Evolutionary conservation across 1,140 invertebrate species (phyloP), one percentile per base, ranked within the genome.

Genomic region (Theocolax elegans): DNA sequence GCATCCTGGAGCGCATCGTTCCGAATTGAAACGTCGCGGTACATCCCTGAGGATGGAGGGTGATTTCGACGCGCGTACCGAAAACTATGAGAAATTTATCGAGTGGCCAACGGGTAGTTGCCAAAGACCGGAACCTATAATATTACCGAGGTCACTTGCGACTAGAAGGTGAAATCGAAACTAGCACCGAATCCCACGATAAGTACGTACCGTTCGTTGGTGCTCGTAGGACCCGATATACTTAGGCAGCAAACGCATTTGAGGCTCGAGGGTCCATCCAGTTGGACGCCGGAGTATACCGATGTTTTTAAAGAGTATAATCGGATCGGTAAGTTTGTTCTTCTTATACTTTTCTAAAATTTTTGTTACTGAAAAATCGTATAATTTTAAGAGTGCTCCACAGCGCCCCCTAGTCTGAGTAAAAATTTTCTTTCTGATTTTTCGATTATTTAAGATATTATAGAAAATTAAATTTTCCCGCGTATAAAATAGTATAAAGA

Each of bases 21-120:
- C 86, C 0, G 79, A 87, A 51, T 74, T 87, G 4, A 77, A 83
- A 4, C 82, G 87, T 59, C 79, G 85, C 69, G 79, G 84, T 9
- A 88, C 88, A 6, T 87, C 86, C 15, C 76, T 89, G 49, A 85
- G 81, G 64, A 81, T 89, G 79, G 87, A 88, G 73, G 88, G 88
- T 13, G 79, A 86, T 25, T 81, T 88, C 70, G 79, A 85, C 21
- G 84, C 77, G 8, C 77, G 78, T 31, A 87, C 87, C 0, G 88
- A 89, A 66, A 87, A 86, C 58, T 81, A 84, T 65, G 87, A 85
- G 59, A 84, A 87, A 68, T 89, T 87, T 75, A 85, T 87, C 56
- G 80, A 81, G 27, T 88, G 86, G 83, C 71, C 86, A 8, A 81
- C 85, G 44, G 77, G 81, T 13, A 83, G 80, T 63, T 80, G 85